Evolutionary conservation across 2,888 invertebrate species (phyloP).

Genomic region (Caenorhabditis auriculariae): DNA sequence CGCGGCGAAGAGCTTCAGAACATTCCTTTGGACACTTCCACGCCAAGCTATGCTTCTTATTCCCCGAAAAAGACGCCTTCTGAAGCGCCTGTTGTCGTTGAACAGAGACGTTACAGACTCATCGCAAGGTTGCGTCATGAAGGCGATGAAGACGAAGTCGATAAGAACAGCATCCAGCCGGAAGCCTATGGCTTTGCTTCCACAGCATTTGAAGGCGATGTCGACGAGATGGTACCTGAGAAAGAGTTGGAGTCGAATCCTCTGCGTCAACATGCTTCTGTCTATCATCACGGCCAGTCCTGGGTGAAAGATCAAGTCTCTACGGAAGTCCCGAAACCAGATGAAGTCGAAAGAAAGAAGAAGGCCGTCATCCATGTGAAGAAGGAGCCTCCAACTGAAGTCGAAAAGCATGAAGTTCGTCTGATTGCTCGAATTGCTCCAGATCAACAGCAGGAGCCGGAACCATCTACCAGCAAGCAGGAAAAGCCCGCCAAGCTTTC

Average conservation of each 20-base stretch:
- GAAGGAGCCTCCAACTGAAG: background rate
- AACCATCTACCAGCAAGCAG: background rate
- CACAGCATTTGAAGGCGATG: background rate
- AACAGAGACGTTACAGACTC: background rate
- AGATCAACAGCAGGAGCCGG: background rate
- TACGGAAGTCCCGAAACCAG: background rate
- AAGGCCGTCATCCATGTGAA: background rate
- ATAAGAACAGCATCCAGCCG: conserved; percentile 1
- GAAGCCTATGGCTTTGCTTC: background rate
- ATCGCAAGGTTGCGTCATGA: conserved; percentile 4
- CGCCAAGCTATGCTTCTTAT: conserved; percentile 7
- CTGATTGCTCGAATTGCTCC: background rate
- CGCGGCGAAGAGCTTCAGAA: conserved; percentile 10
- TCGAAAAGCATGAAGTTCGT: background rate
- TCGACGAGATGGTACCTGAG: background rate
- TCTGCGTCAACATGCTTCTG: conserved; percentile 3
- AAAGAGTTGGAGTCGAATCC: conserved; percentile 1
- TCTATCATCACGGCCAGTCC: conserved; percentile 7
- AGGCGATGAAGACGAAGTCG: conserved; percentile 17
- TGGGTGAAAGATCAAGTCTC: conserved; percentile 1
- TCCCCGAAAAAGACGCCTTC: conserved; percentile 9
- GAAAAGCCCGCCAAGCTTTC: too few relatives aligned
- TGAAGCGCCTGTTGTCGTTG: too few relatives aligned
- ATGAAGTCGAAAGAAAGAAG: background rate
- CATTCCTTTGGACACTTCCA: too few relatives aligned